These are phyloP conservation scores for Tapera naevia DNA, from an alignment of 2,797 vertebrate genomes.

Conservation along the genomic window DNA sequence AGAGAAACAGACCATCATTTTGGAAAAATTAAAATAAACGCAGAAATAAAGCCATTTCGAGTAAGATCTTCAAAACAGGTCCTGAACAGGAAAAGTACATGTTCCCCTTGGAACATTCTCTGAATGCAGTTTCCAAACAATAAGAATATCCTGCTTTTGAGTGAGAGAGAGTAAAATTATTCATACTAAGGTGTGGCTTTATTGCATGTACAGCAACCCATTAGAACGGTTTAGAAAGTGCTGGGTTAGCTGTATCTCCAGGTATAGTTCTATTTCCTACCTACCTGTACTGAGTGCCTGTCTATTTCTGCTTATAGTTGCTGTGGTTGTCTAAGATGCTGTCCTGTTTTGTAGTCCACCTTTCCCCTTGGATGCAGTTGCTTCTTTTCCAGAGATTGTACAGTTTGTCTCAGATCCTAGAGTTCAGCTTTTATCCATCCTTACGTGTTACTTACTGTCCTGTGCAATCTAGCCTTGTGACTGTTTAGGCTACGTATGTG, in stretches of 20 bases:
- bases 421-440: not conserved
- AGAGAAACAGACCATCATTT: not conserved
- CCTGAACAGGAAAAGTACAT: not conserved
- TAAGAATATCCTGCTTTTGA: slow-evolving; percentile 7
- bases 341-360: not conserved
- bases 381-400: not conserved
- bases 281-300: not conserved
- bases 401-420: not conserved
- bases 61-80: not conserved
- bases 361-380: not conserved
- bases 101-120: not conserved
- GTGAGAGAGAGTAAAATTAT: not conserved
- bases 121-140: not conserved
- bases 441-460: not conserved
- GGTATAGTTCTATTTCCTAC: not conserved
- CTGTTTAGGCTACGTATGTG: not conserved
- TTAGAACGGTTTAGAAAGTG: not conserved
- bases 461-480: not conserved
- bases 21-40: not conserved
- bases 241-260: not conserved
- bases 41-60: not conserved
- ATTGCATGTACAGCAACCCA: not conserved
- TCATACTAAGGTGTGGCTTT: not conserved
- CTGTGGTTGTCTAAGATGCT: not conserved
- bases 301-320: not conserved